Percentiles rank a stretch among this genome's conserved stretches.
Conservation (phyloP, 1,140 invertebrate species). For the Diorhabda carinulata region DNA sequence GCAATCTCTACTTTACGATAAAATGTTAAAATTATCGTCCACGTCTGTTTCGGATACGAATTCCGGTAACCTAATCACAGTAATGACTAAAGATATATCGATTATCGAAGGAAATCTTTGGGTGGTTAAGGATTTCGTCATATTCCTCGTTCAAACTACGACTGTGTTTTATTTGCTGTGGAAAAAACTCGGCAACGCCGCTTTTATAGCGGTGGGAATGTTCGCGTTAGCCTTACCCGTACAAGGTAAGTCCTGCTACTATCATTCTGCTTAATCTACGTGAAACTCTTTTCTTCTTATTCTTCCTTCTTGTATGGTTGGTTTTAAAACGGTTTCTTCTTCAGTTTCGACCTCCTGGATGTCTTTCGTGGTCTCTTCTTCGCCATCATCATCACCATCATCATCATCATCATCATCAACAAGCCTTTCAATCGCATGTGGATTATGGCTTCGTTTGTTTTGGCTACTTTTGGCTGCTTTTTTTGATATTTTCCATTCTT, state of each 20-base stretch:
- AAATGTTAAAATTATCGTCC: conserved; percentile 66
- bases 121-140: conserved; percentile 64
- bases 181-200: conserved; percentile 64
- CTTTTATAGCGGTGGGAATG: conserved; percentile 71
- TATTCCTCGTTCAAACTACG: conserved; percentile 74
- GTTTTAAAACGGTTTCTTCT: no score
- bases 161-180: conserved; percentile 75
- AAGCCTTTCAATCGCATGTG: no score
- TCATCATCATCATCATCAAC: no score
- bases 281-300: no score
- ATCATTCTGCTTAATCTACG: background rate
- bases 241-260: conserved; percentile 47
- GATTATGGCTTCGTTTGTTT: no score
- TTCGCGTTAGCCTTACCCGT: conserved; percentile 78
- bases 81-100: conserved; percentile 85
- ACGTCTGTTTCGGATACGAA: conserved; percentile 73
- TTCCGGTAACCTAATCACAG: conserved; percentile 84
- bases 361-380: no score
- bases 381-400: no score
- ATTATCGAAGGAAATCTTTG: conserved; percentile 38
- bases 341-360: no score
- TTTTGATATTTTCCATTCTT: no score
- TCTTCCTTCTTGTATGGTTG: no score
- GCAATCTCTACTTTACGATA: conserved; percentile 77
- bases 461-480: no score